These are phyloP conservation scores for Planiliza haematocheilus DNA, from an alignment of 2,113 vertebrate genomes.

Conservation along the genomic window DNA sequence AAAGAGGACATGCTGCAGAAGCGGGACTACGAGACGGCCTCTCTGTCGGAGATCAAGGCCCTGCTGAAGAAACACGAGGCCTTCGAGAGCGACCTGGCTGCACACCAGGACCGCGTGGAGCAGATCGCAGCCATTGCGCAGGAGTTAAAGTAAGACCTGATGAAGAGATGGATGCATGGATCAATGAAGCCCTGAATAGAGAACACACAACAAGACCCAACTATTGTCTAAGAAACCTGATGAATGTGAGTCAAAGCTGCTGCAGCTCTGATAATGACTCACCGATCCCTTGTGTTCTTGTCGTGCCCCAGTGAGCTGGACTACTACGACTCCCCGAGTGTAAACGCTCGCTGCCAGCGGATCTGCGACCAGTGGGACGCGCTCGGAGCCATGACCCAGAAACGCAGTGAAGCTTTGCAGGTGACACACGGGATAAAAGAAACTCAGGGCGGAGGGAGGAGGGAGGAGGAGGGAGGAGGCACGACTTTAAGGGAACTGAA, in stretches of 20 bases:
- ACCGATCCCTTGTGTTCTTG: not conserved
- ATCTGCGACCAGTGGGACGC: constrained; percentile 99
- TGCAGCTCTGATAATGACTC: not conserved
- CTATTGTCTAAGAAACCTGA: constrained; percentile 7
- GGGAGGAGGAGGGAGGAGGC: no score
- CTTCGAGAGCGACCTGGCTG: constrained; percentile 97
- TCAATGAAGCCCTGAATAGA: no score
- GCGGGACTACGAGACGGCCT: constrained; percentile 93
- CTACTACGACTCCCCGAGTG: constrained; percentile 97
- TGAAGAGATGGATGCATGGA: no score
- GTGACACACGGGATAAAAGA: constrained; percentile 80
- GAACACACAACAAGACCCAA: not conserved
- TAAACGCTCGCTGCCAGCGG: constrained; percentile 96
- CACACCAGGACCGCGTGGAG: constrained; percentile 98
- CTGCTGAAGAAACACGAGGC: constrained; percentile 99
- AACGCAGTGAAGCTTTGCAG: constrained; percentile 96
- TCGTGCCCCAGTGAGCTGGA: constrained; percentile 91
- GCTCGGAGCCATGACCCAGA: constrained; percentile 93
- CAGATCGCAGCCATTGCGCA: constrained; percentile 98
- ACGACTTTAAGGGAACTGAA: not conserved
- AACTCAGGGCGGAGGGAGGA: no score
- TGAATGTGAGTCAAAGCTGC: constrained; percentile 1
- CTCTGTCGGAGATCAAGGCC: constrained; percentile 97
- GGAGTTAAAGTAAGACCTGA: constrained; percentile 90
- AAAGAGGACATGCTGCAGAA: constrained; percentile 95